Conservation (phyloP, 2,888 invertebrate genomes). For the Hoplodrina ambigua region DNA sequence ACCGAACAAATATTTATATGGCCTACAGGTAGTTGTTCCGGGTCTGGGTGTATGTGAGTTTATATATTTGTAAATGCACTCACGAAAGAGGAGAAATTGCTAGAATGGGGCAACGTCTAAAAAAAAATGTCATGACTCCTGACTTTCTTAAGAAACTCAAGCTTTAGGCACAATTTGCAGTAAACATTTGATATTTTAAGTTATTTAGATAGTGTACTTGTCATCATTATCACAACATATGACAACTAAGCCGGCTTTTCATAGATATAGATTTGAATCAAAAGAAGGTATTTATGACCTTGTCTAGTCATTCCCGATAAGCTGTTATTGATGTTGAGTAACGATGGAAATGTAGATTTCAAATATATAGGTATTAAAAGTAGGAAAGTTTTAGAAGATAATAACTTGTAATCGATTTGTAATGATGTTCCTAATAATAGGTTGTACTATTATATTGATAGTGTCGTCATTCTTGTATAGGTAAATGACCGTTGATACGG, state of each 20-base stretch:
- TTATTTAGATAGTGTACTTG: no score
- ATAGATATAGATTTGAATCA: background rate
- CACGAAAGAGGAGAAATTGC: no score
- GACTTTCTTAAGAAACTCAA: no score
- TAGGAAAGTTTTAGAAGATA: background rate
- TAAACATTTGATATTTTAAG: background rate
- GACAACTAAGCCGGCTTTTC: background rate
- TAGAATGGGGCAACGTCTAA: no score
- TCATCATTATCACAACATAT: background rate
- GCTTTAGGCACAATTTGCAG: background rate
- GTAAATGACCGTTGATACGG: no score
- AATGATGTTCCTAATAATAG: no score
- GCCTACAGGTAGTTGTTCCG: no score
- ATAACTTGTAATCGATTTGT: background rate
- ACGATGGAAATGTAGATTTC: background rate
- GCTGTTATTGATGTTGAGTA: background rate
- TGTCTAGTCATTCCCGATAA: background rate
- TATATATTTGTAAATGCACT: no score
- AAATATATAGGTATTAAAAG: background rate
- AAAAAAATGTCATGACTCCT: no score
- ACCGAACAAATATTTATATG: no score
- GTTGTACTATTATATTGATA: background rate
- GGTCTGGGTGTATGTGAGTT: no score
- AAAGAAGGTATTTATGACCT: background rate
- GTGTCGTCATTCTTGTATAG: background rate